Evolutionary conservation across 2,888 invertebrate genomes (phyloP).

Genomic region (Brachylomia viminalis): DNA sequence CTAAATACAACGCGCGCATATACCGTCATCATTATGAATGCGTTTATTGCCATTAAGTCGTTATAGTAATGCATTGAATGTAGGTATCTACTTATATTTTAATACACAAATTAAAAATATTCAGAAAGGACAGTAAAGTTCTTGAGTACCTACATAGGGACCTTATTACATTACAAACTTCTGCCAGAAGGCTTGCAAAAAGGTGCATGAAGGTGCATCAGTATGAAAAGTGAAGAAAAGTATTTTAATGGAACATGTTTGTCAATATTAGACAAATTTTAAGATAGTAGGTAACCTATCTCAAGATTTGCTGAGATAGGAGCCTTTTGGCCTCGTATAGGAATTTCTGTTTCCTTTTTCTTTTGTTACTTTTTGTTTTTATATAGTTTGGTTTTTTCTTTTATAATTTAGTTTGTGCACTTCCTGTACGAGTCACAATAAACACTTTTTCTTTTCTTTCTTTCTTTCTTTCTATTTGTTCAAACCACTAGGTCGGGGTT

Average conservation of each 20-base stretch:
- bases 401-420: no score
- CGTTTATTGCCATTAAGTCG: background rate
- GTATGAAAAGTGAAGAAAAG: no score
- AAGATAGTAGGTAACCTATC: no score
- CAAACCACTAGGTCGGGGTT: background rate
- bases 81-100: background rate
- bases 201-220: background rate
- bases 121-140: background rate
- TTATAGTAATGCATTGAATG: background rate
- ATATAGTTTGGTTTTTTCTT: no score
- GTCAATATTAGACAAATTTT: no score
- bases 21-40: slow-evolving; percentile 8
- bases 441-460: no score
- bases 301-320: no score
- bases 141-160: background rate
- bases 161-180: background rate
- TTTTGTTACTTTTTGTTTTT: no score
- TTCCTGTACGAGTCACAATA: no score
- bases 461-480: no score
- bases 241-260: background rate
- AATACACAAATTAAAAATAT: background rate
- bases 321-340: no score
- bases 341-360: no score
- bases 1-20: slow-evolving; percentile 5
- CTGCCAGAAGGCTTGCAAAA: background rate